A percentile compares a stretch with the other conserved stretches of the same genome.
phyloP scores from a whole-genome alignment of 1,140 invertebrate genomes.

The Tetragnatha versicolor region DNA sequence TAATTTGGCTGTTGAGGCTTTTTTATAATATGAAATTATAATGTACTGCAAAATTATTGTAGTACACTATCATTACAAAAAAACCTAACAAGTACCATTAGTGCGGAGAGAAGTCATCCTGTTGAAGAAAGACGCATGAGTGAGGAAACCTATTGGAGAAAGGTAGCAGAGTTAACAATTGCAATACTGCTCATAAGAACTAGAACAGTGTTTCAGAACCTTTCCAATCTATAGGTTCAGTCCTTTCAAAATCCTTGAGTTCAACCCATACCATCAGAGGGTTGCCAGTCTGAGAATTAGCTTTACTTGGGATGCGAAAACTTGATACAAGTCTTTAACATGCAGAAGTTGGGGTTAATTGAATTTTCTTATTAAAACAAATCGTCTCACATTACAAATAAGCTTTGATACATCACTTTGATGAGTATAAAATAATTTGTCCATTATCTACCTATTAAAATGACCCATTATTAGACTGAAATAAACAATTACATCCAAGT shows the following conservation, averaged over 20 bases:
- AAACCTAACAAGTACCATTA: conserved; percentile 55
- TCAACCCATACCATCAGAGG: neutral
- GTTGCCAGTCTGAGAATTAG: conserved; percentile 21
- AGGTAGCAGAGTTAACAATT: conserved; percentile 20
- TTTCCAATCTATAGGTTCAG: neutral
- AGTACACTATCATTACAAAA: conserved; percentile 49
- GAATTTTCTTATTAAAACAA: too few relatives aligned
- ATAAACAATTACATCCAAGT: too few relatives aligned
- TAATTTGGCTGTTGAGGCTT: conserved; percentile 30
- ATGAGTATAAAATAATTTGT: too few relatives aligned
- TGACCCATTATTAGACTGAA: too few relatives aligned
- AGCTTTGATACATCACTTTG: too few relatives aligned
- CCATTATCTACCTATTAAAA: too few relatives aligned
- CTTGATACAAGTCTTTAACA: too few relatives aligned
- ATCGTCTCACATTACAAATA: too few relatives aligned
- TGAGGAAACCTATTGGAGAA: conserved; percentile 50
- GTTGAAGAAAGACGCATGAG: conserved; percentile 9
- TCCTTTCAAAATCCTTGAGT: neutral
- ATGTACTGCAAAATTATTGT: conserved; percentile 28
- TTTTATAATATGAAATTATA: conserved; percentile 45
- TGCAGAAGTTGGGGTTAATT: too few relatives aligned
- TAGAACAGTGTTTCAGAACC: conserved; percentile 45
- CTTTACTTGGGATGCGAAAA: too few relatives aligned
- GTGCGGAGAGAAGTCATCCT: conserved; percentile 15
- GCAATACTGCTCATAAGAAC: neutral